Evolutionary conservation across 2,888 invertebrate genomes (phyloP), one percentile per base, ranked within the genome.

Genomic region (Protonemura montana): DNA sequence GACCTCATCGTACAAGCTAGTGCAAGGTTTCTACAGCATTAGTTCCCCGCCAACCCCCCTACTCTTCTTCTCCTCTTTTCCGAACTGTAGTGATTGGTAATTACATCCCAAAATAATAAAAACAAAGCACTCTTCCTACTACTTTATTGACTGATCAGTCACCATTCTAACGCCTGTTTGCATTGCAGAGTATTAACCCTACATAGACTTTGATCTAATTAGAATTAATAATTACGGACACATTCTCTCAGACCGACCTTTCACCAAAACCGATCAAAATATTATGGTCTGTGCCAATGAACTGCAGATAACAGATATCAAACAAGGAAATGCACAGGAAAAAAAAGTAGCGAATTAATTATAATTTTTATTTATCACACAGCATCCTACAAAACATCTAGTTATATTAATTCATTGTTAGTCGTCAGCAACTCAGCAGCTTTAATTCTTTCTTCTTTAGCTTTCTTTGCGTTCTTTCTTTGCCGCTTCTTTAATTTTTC

Each of bases 381-480:
- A 59, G 59, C 59, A 35, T 35, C 35, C 35, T 35, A 10, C 35
- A 35, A 35, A 35, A 3, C 35, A 35, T 35, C 5, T 6, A 35
- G 35, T 35, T 81, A 81, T 7, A 59, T 84, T 28, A 29, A 42
- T 42, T 5, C 21, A 7, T 59, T 59, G 59, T 21, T 59, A 59
- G 13, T 2, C 21, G 21, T 2, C 59, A 59, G 21, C 59, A 13
- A 21, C 59, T 41, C 42, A 28, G 16, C 82, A 13, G 21, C 7
- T 86, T 88, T 87, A 82, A 86, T 80, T 80, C 88, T 89, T 86
- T 84, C 87, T 83, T 87, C 85, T 59, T 84, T 28, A 27, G 85
- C 84, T 35, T 81, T 85, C 28, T 81, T 86, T 86, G 88, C 88
- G 84, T 85, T 88, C 41, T 87, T 86, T 86, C 87, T 88, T 42